A percentile compares a stretch with the other conserved stretches of the same genome.
These are phyloP conservation scores for Caenorhabditis imperialis DNA, from an alignment of 2,888 invertebrate species.

Conservation along the genomic window DNA sequence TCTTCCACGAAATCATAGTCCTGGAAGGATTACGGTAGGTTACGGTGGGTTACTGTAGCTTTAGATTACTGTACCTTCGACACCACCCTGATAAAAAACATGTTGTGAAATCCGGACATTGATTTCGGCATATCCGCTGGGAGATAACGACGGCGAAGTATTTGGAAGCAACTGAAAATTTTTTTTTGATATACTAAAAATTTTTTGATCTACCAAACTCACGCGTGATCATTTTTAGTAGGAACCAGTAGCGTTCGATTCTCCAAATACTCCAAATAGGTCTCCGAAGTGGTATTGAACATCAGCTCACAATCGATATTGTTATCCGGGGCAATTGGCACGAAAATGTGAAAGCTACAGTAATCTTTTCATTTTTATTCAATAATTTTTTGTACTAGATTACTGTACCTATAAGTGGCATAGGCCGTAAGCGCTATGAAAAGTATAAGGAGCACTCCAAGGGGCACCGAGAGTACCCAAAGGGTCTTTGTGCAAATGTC, in stretches of 20 bases:
- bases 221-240: slow-evolving; percentile 34
- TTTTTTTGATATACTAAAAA: neutral
- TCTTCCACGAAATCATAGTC: slow-evolving; percentile 62
- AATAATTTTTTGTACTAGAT: neutral
- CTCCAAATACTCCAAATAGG: slow-evolving; percentile 37
- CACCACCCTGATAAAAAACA: slow-evolving; percentile 61
- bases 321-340: slow-evolving; percentile 41
- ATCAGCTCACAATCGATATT: slow-evolving; percentile 47
- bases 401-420: slow-evolving; percentile 43
- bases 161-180: slow-evolving; percentile 58
- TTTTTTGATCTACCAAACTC: neutral
- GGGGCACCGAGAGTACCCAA: slow-evolving; percentile 40
- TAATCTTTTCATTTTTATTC: neutral
- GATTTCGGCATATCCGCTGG: slow-evolving; percentile 58
- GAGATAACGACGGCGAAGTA: slow-evolving; percentile 55
- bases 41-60: neutral
- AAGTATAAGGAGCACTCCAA: slow-evolving; percentile 21
- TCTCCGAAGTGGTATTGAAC: slow-evolving; percentile 33
- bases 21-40: slow-evolving; percentile 15
- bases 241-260: slow-evolving; percentile 55
- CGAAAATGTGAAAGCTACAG: slow-evolving; percentile 58
- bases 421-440: slow-evolving; percentile 41
- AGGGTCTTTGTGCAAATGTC: slow-evolving; percentile 49
- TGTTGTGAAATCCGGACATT: slow-evolving; percentile 57
- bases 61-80: slow-evolving; percentile 27